phyloP scores from a whole-genome alignment of 37 sponge, comb jelly and placozoan genomes.

The Lycopodina hypogea region DNA sequence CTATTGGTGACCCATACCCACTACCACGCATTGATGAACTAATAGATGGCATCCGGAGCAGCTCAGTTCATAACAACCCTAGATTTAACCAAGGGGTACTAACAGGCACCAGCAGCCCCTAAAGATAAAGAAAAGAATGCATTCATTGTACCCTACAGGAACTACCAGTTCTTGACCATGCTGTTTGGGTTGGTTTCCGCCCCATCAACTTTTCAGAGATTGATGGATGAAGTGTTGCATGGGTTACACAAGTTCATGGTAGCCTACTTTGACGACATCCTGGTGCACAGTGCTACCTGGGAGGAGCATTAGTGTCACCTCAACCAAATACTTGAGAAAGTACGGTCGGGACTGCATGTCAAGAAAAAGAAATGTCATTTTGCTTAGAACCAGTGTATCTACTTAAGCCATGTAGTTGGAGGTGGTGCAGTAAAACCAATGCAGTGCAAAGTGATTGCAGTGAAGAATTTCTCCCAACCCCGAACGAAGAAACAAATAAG shows the following conservation, averaged over 20 bases:
- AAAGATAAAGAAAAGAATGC: slow-evolving; percentile 50
- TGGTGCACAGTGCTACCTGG: slow-evolving; percentile 51
- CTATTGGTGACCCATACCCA: too few relatives aligned
- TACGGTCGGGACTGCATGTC: slow-evolving; percentile 37
- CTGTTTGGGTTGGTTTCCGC: slow-evolving; percentile 74
- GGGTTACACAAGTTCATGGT: slow-evolving; percentile 12
- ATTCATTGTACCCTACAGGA: slow-evolving; percentile 59
- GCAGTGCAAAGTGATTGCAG: slow-evolving; percentile 41
- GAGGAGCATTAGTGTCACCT: slow-evolving; percentile 57
- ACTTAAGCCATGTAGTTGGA: slow-evolving; percentile 57
- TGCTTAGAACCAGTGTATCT: slow-evolving; percentile 39
- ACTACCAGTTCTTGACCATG: slow-evolving; percentile 66
- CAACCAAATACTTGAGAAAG: slow-evolving; percentile 16
- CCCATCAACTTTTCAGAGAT: slow-evolving; percentile 71
- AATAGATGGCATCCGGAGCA: too few relatives aligned
- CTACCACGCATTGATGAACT: too few relatives aligned
- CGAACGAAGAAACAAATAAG: slow-evolving; percentile 51
- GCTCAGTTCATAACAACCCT: slow-evolving; percentile 23
- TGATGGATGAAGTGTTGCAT: slow-evolving; percentile 54
- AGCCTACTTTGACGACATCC: slow-evolving; percentile 73
- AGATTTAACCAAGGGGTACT: slow-evolving; percentile 67
- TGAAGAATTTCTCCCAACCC: slow-evolving; percentile 28
- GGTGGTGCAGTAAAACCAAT: slow-evolving; percentile 44
- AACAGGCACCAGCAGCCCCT: slow-evolving; percentile 57
- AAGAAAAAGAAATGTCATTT: slow-evolving; percentile 62